A percentile compares a stretch with the other conserved stretches of the same genome.
These are phyloP conservation scores for Lampris megalopsis DNA, from an alignment of 2,113 vertebrate species.

Conservation along the genomic window DNA sequence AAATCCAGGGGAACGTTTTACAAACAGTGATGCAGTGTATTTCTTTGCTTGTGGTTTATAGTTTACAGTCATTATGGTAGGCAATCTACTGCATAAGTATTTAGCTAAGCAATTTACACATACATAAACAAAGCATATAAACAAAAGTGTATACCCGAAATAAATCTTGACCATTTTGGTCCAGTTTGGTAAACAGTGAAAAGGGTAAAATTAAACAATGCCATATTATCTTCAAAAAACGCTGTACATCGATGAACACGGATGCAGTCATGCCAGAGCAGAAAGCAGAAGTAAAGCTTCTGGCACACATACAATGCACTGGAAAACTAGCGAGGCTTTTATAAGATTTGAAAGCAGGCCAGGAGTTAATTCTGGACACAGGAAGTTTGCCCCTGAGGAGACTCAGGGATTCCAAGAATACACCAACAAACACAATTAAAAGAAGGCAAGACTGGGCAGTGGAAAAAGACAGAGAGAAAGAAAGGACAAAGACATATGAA, in stretches of 20 bases:
- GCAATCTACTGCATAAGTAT: background rate
- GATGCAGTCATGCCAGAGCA: background rate
- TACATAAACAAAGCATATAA: too few species aligned
- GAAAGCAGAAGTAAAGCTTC: slow-evolving; percentile 1
- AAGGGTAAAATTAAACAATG: too few species aligned
- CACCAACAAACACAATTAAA: slow-evolving; percentile 19
- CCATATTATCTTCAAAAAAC: slow-evolving; percentile 1
- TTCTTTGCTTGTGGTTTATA: slow-evolving; percentile 14
- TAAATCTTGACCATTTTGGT: too few species aligned
- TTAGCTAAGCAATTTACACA: slow-evolving; percentile 19
- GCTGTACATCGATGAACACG: slow-evolving; percentile 1
- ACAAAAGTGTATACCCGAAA: too few species aligned
- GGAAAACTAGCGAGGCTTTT: slow-evolving; percentile 13
- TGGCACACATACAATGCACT: slow-evolving; percentile 7
- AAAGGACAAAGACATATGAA: background rate
- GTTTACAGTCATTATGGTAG: background rate
- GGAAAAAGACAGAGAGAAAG: slow-evolving; percentile 43
- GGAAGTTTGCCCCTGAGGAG: slow-evolving; percentile 50
- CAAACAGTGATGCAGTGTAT: background rate
- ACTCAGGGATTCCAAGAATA: slow-evolving; percentile 48
- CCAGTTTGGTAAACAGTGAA: background rate
- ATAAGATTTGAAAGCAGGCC: slow-evolving; percentile 43
- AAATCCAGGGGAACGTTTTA: background rate
- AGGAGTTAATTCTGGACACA: slow-evolving; percentile 46
- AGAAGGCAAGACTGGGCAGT: slow-evolving; percentile 24